Base-by-base conservation (phyloP, 2,888 invertebrate species). In the Napeogenes sylphis region DNA sequence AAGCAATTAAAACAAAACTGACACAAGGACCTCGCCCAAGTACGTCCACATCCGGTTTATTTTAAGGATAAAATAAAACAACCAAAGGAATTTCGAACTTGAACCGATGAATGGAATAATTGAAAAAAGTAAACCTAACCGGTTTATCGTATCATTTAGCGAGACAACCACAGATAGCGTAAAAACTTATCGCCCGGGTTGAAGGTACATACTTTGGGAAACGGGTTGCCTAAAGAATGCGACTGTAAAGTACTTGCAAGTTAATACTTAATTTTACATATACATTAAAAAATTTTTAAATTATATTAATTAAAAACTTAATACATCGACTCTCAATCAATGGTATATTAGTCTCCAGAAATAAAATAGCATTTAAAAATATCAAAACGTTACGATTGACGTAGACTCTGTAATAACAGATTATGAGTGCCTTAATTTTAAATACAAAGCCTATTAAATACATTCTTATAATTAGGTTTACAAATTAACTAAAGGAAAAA, bases 101-200 rank as follows among this genome's bases (percentile, higher is more conserved):
- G 64, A 67, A 68, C 63, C 65, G 67, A 73, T 73, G 73, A 73
- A 73, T 73, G 70, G 71, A 70, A 73, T 72, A 68, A 71, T 70
- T 73, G 64, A 68, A 69, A 68, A 68, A 71, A 70, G 64, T 68
- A 58, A 62, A 61, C 56, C 58, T 47, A 71, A 71, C 73, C 70
- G 62, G 73, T 71, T 66, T 61, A 58, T 35, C 53, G 63, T 53
- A 64, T 66, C 62, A 64, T 65, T 66, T 58, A 66, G 51, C 51
- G 61, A 62, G 62, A 58, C 61, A 57, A 33, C 55, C 61, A 59
- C 56, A 60, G 63, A 55, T 59, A 60, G 56, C 35, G 35, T 33
- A 56, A 61, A 35, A 61, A 51, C 35, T 61, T 56, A 46, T 46
- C 42, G 6, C 21, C 30, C 30, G 8, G 30, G 21, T 30, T 30